Percentiles rank a stretch among this genome's conserved stretches.
These are phyloP conservation scores for Drosophila littoralis DNA, from an alignment of 1,140 invertebrate genomes.

Conservation along the genomic window DNA sequence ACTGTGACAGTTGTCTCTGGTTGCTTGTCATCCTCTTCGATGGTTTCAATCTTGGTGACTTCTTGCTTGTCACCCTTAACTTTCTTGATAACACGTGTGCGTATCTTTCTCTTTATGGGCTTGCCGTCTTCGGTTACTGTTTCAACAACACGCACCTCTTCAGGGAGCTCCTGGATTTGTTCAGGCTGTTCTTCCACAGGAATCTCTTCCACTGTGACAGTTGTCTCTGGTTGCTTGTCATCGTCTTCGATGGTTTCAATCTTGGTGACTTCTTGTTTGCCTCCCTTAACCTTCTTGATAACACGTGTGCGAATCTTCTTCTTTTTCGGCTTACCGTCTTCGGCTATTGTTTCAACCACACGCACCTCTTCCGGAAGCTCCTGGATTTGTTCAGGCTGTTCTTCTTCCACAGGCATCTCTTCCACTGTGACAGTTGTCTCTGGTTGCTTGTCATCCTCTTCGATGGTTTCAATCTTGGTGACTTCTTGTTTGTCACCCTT, in stretches of 20 bases:
- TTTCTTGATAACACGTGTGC: constrained; percentile 81
- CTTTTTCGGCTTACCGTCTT: constrained; percentile 66
- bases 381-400: constrained; percentile 44
- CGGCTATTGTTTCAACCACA: constrained; percentile 49
- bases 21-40: constrained; percentile 84
- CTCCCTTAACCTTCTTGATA: constrained; percentile 62
- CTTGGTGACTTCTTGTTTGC: constrained; percentile 82
- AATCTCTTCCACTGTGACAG: constrained; percentile 51
- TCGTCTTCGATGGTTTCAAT: constrained; percentile 77
- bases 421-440: constrained; percentile 61
- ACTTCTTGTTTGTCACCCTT: constrained; percentile 70
- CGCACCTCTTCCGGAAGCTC: constrained; percentile 58
- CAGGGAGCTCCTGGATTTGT: constrained; percentile 57
- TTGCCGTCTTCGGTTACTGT: constrained; percentile 46
- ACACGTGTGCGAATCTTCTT: constrained; percentile 60
- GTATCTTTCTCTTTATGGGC: constrained; percentile 58
- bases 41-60: constrained; percentile 84
- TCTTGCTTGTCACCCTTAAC: constrained; percentile 82
- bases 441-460: constrained; percentile 78
- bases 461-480: constrained; percentile 74
- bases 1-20: constrained; percentile 78
- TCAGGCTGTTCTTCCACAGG: constrained; percentile 38
- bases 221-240: constrained; percentile 55
- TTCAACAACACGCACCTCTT: constrained; percentile 54
- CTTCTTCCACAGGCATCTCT: constrained; percentile 40